Evolutionary conservation across 2,113 vertebrate species (phyloP), one percentile per base, ranked within the genome.

Genomic region (Mormyrus iriodes): DNA sequence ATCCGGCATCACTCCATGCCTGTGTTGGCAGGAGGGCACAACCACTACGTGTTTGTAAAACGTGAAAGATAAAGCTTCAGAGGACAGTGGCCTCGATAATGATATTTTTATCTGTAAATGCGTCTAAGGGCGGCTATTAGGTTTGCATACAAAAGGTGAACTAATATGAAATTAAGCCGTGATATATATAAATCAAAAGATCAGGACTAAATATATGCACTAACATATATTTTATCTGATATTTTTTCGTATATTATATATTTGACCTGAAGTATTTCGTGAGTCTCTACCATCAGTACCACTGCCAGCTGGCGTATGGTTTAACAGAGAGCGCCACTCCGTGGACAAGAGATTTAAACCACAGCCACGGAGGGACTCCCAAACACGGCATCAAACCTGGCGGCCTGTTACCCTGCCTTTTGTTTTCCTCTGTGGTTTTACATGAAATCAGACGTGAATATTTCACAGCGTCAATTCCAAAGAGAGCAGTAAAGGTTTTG

Each of bases 391-490:
- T 13, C 27, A 79, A 5, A 52, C 61, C 58, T 49, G 58, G 19
- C n/a, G 17, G 82, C 51, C 35, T 15, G 84, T n/a, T n/a, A 4
- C n/a, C 61, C 61, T 31, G 61, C n/a, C n/a, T 69, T 69, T 31
- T 1, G n/a, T 13, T 69, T 69, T 31, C 61, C 61, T 31, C n/a
- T 31, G 61, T 69, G 61, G 61, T n/a, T 31, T 69, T n/a, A 82
- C 12, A 21, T 39, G 76, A 82, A 82, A 89, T 90, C 91, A 91
- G 53, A 88, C 94, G 69, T 90, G 88, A 91, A 83, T 5, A 91
- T 96, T 97, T 98, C 97, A 98, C 98, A 99, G 97, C 97, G 97
- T 96, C 96, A 94, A 92, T 95, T 95, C 95, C 94, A 95, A 94
- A 94, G 94, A 93, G 94, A 95, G 95, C 91, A 94, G 96, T 93